phyloP scores from a whole-genome alignment of 1,140 invertebrate genomes.

The Drosophila bocqueti region DNA sequence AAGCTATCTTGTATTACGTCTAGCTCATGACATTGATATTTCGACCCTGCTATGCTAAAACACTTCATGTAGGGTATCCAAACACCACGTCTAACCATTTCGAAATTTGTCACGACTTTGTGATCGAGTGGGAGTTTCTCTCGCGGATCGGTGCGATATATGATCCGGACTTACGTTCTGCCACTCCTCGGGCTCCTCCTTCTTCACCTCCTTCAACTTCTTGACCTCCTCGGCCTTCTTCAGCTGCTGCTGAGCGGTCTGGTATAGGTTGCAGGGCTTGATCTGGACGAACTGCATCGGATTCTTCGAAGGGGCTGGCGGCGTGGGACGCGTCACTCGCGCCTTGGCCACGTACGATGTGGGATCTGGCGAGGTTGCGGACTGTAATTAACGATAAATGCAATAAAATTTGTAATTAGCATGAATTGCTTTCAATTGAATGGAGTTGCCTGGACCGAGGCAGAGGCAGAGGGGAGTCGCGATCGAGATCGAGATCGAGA shows the following conservation, averaged over 20 bases:
- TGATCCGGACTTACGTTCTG: conserved; percentile 91
- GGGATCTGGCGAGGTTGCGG: conserved; percentile 81
- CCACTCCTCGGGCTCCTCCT: conserved; percentile 95
- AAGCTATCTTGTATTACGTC: neutral
- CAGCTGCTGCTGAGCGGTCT: conserved; percentile 93
- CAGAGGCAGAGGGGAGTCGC: neutral
- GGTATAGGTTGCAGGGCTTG: conserved; percentile 93
- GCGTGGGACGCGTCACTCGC: conserved; percentile 86
- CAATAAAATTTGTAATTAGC: conserved; percentile 62
- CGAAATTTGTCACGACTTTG: conserved; percentile 71
- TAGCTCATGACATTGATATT: neutral
- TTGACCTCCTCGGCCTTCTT: conserved; percentile 94
- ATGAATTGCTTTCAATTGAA: conserved; percentile 56
- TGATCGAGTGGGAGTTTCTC: conserved; percentile 32
- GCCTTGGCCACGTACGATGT: conserved; percentile 83
- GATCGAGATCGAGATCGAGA: conserved; percentile 33
- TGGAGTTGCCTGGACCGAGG: neutral
- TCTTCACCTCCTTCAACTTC: conserved; percentile 90
- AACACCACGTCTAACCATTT: conserved; percentile 23
- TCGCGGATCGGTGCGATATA: conserved; percentile 10
- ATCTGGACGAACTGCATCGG: conserved; percentile 96
- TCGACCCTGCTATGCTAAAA: neutral
- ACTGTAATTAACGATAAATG: conserved; percentile 64
- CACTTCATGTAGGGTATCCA: conserved; percentile 9
- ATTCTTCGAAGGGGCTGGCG: conserved; percentile 92